These are phyloP conservation scores for Hyles vespertilio DNA, from an alignment of 1,140 invertebrate genomes.

Conservation along the genomic window DNA sequence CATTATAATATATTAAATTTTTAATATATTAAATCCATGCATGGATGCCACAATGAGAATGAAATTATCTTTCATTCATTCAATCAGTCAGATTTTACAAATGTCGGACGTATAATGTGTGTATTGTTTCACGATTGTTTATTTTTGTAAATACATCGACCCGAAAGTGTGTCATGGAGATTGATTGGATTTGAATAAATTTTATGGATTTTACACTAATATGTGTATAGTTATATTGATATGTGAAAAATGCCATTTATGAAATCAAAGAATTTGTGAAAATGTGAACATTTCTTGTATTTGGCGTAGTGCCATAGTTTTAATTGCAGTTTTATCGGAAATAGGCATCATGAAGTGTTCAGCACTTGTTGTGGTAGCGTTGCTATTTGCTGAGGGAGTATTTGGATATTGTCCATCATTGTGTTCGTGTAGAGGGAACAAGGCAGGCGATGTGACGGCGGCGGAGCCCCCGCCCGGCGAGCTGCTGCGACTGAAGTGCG, in stretches of 20 bases:
- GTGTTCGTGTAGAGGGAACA: constrained; percentile 59
- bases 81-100: constrained; percentile 36
- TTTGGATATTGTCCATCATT: constrained; percentile 63
- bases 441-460: constrained; percentile 36
- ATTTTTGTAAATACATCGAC: constrained; percentile 49
- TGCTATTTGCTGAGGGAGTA: constrained; percentile 35
- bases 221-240: constrained; percentile 16
- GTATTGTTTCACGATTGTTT: constrained; percentile 52
- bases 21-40: too few relatives aligned
- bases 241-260: constrained; percentile 34
- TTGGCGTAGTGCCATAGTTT: constrained; percentile 66
- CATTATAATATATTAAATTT: too few relatives aligned
- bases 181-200: constrained; percentile 18
- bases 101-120: constrained; percentile 55
- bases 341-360: constrained; percentile 53
- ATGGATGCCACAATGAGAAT: neutral
- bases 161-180: constrained; percentile 36
- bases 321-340: constrained; percentile 48
- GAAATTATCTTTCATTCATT: neutral
- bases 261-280: constrained; percentile 53
- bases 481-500: constrained; percentile 58
- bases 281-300: constrained; percentile 62
- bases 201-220: constrained; percentile 1
- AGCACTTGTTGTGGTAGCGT: constrained; percentile 33
- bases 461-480: constrained; percentile 47